phyloP scores from a whole-genome alignment of 1,140 invertebrate species.

The Nylanderia fulva region DNA sequence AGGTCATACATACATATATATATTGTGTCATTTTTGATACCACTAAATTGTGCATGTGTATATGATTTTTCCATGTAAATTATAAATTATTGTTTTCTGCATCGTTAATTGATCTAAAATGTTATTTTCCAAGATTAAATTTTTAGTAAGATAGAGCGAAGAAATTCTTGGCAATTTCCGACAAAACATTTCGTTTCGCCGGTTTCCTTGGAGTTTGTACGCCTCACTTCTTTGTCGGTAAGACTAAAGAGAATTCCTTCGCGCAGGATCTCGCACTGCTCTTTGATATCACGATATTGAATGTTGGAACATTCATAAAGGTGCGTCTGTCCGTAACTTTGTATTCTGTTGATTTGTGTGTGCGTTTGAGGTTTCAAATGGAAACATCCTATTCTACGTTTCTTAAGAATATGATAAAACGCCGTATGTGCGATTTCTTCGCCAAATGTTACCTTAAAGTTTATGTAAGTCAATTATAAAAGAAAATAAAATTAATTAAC shows the following conservation, averaged over 20 bases:
- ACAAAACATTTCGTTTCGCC: conserved; percentile 53
- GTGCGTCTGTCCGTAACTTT: conserved; percentile 70
- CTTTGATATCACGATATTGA: conserved; percentile 77
- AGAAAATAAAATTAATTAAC: not conserved
- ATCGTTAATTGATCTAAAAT: conserved; percentile 4
- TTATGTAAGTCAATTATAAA: not conserved
- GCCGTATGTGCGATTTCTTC: not conserved
- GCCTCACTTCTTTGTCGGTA: conserved; percentile 66
- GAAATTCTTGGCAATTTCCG: conserved; percentile 49
- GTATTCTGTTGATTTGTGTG: conserved; percentile 55
- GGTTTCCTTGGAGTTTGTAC: conserved; percentile 67
- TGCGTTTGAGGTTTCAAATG: conserved; percentile 71
- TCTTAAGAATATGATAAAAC: conserved; percentile 40
- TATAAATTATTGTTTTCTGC: not conserved
- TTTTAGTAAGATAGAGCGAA: conserved; percentile 30
- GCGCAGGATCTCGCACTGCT: conserved; percentile 65
- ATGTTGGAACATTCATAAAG: conserved; percentile 76
- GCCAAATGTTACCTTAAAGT: not conserved
- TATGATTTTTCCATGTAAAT: not conserved
- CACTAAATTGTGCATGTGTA: no score
- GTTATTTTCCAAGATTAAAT: conserved; percentile 13
- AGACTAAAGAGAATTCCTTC: conserved; percentile 67
- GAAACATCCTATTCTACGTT: conserved; percentile 55
- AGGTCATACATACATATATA: no score
- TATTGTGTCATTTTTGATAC: no score